These are phyloP conservation scores for Linurgus olivaceus DNA, from an alignment of 2,797 vertebrate genomes.

Conservation along the genomic window DNA sequence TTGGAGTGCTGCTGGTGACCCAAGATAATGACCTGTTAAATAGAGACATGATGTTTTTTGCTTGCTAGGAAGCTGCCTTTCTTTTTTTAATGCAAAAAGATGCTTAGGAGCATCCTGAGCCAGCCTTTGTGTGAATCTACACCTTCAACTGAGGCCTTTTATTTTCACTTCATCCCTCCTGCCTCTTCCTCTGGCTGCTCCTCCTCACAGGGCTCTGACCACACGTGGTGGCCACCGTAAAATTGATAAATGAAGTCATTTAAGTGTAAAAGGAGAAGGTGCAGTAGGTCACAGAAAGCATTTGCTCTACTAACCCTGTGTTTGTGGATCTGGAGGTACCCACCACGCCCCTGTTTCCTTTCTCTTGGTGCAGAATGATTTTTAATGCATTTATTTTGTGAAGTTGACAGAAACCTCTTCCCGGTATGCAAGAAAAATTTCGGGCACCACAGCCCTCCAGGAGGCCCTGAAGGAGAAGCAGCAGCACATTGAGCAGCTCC, in stretches of 20 bases:
- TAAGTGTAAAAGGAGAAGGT: not conserved
- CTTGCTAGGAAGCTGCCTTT: not conserved
- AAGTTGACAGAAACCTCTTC: slow-evolving; percentile 98
- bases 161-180: not conserved
- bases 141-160: not conserved
- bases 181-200: not conserved
- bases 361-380: not conserved
- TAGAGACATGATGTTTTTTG: not conserved
- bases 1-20: not conserved
- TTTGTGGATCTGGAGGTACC: not conserved
- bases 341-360: not conserved
- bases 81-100: not conserved
- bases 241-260: not conserved
- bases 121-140: not conserved
- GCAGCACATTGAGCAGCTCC: slow-evolving; percentile 97
- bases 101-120: not conserved
- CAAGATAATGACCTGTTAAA: not conserved
- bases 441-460: slow-evolving; percentile 95
- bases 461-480: slow-evolving; percentile 99
- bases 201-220: not conserved
- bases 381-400: slow-evolving; percentile 52
- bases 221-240: not conserved
- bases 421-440: slow-evolving; percentile 94
- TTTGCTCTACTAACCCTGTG: slow-evolving; percentile 21
- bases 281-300: not conserved